These are phyloP conservation scores for Jacana jacana DNA, from an alignment of 2,113 vertebrate species.

Conservation along the genomic window DNA sequence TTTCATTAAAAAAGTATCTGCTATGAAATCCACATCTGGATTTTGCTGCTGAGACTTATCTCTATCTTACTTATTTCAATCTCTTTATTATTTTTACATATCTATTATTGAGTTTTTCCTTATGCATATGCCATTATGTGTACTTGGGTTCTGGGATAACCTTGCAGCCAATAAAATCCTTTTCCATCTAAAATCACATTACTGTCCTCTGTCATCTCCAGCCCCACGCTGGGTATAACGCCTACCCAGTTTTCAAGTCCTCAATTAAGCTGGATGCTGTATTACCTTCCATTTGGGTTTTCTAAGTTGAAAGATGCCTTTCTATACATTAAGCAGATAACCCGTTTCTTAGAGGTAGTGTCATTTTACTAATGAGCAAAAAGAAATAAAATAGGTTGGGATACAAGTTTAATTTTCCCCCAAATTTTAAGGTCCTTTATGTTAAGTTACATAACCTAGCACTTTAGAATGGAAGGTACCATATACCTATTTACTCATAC, in stretches of 20 bases:
- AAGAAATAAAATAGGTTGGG: neutral
- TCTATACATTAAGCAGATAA: neutral
- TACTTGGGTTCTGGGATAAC: neutral
- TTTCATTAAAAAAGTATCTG: constrained; percentile 52
- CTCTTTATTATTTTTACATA: constrained; percentile 36
- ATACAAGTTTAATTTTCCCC: neutral
- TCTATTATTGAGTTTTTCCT: neutral
- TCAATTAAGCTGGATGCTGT: neutral
- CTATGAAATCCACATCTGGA: constrained; percentile 57
- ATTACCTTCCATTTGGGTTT: neutral
- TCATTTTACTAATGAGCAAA: neutral
- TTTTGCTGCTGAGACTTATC: constrained; percentile 27
- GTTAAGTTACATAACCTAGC: neutral
- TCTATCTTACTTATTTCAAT: neutral
- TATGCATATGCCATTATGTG: neutral
- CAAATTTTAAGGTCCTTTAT: neutral
- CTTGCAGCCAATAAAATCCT: neutral
- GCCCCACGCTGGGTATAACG: neutral
- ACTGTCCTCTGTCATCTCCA: neutral
- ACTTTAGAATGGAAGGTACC: neutral
- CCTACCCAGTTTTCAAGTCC: neutral
- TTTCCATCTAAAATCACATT: neutral
- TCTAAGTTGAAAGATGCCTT: neutral
- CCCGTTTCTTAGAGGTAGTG: neutral
- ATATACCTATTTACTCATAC: neutral